Evolutionary conservation across 2,888 invertebrate genomes (phyloP), one percentile per base, ranked within the genome.

Genomic region (Drosophila leonis): DNA sequence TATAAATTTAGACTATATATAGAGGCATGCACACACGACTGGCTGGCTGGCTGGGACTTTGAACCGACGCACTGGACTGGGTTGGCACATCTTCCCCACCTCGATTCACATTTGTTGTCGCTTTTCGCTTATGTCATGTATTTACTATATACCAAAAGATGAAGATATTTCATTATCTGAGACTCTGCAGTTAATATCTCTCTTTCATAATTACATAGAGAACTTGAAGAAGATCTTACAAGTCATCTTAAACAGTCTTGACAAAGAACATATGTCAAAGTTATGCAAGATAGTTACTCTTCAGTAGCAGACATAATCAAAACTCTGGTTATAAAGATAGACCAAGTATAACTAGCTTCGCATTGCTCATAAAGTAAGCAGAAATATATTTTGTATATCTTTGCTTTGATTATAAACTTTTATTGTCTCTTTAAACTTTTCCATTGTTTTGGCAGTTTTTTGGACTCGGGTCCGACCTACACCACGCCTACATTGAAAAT

Each of bases 61-160:
- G 82, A 52, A 78, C 81, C 51, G 59, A 20, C 55, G 59, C 62
- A 64, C 78, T 82, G 82, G 79, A 82, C 48, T 48, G 52, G 42
- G 24, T 61, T 65, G 13, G 31, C 29, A 33, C 35, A 27, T 33
- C 52, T 46, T 64, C 37, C 13, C 37, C 20, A 49, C 31, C 18
- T 29, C 12, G 4, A 18, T 0, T 18, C 12, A 0, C 18, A 48
- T 1, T 41, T 33, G 18, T 12, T 52, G 35, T 60, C 60, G 70
- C 27, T 15, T 59, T 55, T 55, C 60, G 48, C 24, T 51, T 52
- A 31, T 27, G 65, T 56, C 48, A 49, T 51, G 15, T 49, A 55
- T 49, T 70, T 68, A 37, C 18, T 12, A 7, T 31, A 48, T 12
- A n/a, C 6, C 29, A 48, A 9, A 27, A 24, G 13, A n/a, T n/a